These are phyloP conservation scores for Amblyopsis hoosieri DNA, from an alignment of 2,797 vertebrate species.

Conservation along the genomic window DNA sequence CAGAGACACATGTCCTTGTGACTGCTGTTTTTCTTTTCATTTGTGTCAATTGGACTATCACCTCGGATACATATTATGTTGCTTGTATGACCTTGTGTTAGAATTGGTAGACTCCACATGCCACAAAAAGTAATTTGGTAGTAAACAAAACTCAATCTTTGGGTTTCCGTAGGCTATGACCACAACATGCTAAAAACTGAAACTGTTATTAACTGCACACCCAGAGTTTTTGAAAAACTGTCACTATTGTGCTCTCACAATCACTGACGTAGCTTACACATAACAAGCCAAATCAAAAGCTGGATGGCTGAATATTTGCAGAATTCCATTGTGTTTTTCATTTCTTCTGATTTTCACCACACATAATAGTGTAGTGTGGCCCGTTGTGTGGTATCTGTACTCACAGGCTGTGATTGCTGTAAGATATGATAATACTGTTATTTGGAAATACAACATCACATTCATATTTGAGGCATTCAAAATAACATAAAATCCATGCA, in stretches of 20 bases:
- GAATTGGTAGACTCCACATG: not conserved
- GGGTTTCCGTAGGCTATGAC: not conserved
- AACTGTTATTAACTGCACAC: no score
- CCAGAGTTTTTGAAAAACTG: no score
- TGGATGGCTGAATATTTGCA: no score
- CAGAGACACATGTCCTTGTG: constrained; percentile 68
- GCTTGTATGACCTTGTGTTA: not conserved
- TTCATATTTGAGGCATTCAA: constrained; percentile 16
- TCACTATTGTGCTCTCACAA: no score
- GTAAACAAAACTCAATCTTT: constrained; percentile 27
- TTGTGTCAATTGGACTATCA: constrained; percentile 43
- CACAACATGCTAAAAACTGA: no score
- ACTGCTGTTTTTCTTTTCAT: constrained; percentile 66
- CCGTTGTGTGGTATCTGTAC: constrained; percentile 40
- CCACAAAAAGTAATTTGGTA: constrained; percentile 36
- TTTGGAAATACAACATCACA: constrained; percentile 55
- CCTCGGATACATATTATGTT: constrained; percentile 59
- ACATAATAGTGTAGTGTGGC: constrained; percentile 3
- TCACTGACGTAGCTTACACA: no score
- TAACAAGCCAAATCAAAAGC: no score
- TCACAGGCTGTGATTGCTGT: constrained; percentile 6
- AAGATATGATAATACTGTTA: constrained; percentile 24
- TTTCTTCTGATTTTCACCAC: not conserved
- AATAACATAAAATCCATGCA: constrained; percentile 40
- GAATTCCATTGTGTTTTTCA: no score